Conservation (phyloP, 1,140 invertebrate genomes). For the Lamellibrachia luymesi region DNA sequence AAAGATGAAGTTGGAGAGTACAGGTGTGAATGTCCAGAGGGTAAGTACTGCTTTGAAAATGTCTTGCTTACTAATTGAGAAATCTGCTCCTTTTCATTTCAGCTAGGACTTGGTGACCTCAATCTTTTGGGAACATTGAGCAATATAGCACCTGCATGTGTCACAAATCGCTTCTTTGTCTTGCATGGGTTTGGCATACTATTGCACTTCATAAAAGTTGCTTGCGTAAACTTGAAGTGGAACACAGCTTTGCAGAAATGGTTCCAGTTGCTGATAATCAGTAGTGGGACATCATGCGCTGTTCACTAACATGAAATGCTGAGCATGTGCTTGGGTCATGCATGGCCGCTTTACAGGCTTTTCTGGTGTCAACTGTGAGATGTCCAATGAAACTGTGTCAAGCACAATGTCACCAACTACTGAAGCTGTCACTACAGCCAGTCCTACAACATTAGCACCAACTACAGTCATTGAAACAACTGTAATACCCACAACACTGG, state of each 20-base stretch:
- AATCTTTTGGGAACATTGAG: neutral
- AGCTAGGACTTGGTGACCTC: neutral
- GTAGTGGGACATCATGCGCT: neutral
- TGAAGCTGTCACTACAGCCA: neutral
- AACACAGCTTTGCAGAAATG: too few relatives aligned
- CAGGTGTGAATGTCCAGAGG: slow-evolving; percentile 8
- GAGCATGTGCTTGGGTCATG: neutral
- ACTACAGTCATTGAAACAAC: neutral
- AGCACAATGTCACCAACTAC: neutral
- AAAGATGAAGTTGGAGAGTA: neutral
- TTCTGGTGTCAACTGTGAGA: neutral
- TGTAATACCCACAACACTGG: neutral
- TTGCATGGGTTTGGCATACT: neutral
- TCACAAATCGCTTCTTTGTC: neutral
- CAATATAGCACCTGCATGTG: neutral
- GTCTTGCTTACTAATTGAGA: too few relatives aligned
- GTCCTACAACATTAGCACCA: neutral
- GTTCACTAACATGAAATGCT: neutral
- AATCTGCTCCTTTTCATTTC: neutral
- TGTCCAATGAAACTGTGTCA: neutral
- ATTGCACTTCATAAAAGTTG: neutral
- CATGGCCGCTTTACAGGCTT: neutral
- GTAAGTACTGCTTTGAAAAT: neutral
- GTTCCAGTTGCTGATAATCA: too few relatives aligned
- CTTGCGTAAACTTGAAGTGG: neutral